Conservation (phyloP, 2,113 vertebrate genomes). For the Morone chrysops region DNA sequence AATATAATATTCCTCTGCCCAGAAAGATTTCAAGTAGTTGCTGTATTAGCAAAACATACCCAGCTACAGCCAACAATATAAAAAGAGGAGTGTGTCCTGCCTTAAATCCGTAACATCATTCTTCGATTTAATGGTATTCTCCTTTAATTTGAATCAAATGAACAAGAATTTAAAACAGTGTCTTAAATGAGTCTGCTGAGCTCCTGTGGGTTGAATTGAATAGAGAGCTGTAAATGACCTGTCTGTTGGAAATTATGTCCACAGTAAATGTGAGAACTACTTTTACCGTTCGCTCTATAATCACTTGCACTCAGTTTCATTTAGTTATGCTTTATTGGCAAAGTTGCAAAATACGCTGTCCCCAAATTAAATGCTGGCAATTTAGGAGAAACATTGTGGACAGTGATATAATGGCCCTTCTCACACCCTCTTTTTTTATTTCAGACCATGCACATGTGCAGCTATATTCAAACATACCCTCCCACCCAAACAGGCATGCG, state of each 20-base stretch:
- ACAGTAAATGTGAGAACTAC: constrained; percentile 67
- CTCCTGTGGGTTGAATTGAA: constrained; percentile 40
- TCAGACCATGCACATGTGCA: neutral
- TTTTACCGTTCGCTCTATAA: constrained; percentile 68
- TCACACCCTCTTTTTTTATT: neutral
- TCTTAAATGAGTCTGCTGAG: constrained; percentile 51
- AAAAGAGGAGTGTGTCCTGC: constrained; percentile 19
- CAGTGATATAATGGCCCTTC: constrained; percentile 24
- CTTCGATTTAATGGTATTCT: constrained; percentile 51
- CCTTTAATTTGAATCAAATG: constrained; percentile 66
- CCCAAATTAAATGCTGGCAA: constrained; percentile 58
- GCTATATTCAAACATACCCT: constrained; percentile 11
- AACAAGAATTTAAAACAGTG: constrained; percentile 50
- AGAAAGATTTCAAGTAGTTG: neutral
- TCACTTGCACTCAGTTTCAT: constrained; percentile 55
- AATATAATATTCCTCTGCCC: neutral
- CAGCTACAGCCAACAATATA: neutral
- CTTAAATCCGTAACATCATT: constrained; percentile 40
- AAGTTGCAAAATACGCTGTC: constrained; percentile 41
- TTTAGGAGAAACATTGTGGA: constrained; percentile 36
- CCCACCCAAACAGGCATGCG: constrained; percentile 2
- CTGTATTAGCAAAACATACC: constrained; percentile 24
- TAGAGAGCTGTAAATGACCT: constrained; percentile 63
- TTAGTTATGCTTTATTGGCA: constrained; percentile 62
- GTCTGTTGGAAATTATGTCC: constrained; percentile 67